These are phyloP conservation scores for Coenonympha glycerion DNA, from an alignment of 2,888 invertebrate species.

Conservation along the genomic window DNA sequence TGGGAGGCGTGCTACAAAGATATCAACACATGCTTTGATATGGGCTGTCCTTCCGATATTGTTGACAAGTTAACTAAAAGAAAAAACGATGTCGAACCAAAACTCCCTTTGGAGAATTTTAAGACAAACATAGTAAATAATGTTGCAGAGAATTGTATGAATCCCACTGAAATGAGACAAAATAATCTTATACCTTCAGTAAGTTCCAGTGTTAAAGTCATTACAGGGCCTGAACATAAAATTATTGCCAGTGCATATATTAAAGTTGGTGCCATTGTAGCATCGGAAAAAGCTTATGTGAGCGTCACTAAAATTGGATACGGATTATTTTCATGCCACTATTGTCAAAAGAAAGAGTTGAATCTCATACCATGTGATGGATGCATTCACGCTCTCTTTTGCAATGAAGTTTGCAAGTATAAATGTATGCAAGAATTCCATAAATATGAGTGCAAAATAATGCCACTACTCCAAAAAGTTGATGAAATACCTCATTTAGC, in stretches of 20 bases:
- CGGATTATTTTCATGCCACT: conserved; percentile 28
- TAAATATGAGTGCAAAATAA: conserved; percentile 31
- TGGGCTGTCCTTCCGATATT: conserved; percentile 33
- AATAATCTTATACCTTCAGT: conserved; percentile 32
- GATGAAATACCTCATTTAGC: conserved; percentile 12
- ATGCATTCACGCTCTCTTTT: conserved; percentile 34
- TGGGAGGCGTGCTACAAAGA: conserved; percentile 32
- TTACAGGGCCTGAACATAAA: conserved; percentile 24
- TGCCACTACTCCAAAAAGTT: no score
- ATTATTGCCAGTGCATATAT: conserved; percentile 33
- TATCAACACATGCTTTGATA: conserved; percentile 31
- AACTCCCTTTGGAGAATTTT: not conserved
- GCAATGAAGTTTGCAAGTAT: conserved; percentile 31
- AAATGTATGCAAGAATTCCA: conserved; percentile 30
- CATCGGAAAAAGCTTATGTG: conserved; percentile 33
- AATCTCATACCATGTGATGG: conserved; percentile 35
- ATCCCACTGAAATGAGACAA: not conserved
- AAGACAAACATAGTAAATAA: not conserved
- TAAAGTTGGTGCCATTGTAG: conserved; percentile 34
- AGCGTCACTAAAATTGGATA: conserved; percentile 14
- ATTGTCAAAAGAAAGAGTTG: conserved; percentile 31
- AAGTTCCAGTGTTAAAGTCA: conserved; percentile 27
- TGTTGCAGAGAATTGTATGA: not conserved
- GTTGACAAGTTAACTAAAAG: conserved; percentile 29
- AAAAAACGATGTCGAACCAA: conserved; percentile 13